Percentiles rank a stretch among this genome's conserved stretches.
These are phyloP conservation scores for Mastomys natalensis DNA, from an alignment of 2,113 vertebrate genomes.

Conservation along the genomic window DNA sequence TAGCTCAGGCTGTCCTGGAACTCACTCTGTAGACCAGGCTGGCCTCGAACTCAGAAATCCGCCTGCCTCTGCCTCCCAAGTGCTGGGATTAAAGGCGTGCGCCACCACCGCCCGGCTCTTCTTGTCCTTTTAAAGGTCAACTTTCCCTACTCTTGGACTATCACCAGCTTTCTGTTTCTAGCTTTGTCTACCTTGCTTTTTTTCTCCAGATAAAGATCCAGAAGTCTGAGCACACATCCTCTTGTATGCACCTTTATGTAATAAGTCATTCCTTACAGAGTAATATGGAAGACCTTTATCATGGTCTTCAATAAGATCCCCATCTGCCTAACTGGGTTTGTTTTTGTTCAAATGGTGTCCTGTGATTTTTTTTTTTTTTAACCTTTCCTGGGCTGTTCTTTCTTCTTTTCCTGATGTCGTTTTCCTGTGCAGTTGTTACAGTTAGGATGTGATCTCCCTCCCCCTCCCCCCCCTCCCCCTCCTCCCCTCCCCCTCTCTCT, in stretches of 20 bases:
- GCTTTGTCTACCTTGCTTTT: not conserved
- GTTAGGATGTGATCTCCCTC: no score
- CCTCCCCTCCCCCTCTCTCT: no score
- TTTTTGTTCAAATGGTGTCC: not conserved
- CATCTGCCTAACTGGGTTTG: not conserved
- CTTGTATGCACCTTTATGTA: not conserved
- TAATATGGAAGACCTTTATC: not conserved
- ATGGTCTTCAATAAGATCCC: not conserved
- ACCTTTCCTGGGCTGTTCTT: not conserved
- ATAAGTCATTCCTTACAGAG: not conserved
- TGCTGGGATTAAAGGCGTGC: no score
- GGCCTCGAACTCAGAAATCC: no score
- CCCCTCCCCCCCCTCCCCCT: no score
- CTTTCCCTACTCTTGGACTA: not conserved
- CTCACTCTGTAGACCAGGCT: no score
- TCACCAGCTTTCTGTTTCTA: conserved; percentile 32
- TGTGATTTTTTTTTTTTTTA: not conserved
- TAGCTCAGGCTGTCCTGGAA: no score
- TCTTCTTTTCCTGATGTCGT: not conserved
- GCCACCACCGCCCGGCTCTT: no score
- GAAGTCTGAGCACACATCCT: not conserved
- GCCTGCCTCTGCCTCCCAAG: no score
- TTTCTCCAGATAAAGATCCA: not conserved
- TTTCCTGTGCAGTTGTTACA: not conserved
- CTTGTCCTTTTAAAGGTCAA: not conserved